A percentile compares a stretch with the other conserved stretches of the same genome.
phyloP scores from a whole-genome alignment of 2,113 vertebrate genomes.

The Megaleporinus macrocephalus region DNA sequence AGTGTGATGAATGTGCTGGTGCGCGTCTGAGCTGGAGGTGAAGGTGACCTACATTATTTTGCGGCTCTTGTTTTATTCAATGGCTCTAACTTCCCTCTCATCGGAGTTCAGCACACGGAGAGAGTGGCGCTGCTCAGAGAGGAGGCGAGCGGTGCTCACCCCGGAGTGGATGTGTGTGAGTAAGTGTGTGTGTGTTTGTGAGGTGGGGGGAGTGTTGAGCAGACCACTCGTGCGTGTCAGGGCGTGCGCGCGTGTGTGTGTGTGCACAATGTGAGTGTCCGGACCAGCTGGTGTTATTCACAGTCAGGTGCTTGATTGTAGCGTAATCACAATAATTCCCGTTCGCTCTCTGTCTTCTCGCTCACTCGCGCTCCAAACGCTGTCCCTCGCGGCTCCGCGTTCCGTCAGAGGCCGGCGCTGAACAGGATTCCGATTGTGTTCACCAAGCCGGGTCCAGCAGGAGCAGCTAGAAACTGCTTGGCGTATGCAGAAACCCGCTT shows the following conservation, averaged over 20 bases:
- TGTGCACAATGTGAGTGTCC: neutral
- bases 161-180: neutral
- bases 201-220: neutral
- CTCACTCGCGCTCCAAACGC: neutral
- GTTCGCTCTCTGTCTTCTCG: neutral
- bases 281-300: neutral
- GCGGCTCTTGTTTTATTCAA: slow-evolving; percentile 45
- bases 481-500: neutral
- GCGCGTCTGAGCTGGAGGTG: slow-evolving; percentile 18
- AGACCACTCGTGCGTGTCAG: slow-evolving; percentile 12
- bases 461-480: neutral
- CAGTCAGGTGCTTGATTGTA: slow-evolving; percentile 19
- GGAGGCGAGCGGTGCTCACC: neutral
- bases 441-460: neutral
- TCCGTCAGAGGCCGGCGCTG: neutral
- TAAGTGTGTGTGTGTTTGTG: slow-evolving; percentile 13
- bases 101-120: slow-evolving; percentile 26
- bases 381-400: neutral
- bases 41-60: slow-evolving; percentile 54
- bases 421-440: neutral
- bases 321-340: slow-evolving; percentile 32
- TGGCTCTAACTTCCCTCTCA: slow-evolving; percentile 28
- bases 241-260: neutral
- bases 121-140: neutral
- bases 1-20: slow-evolving; percentile 46